Percentiles rank a stretch among this genome's conserved stretches.
Evolutionary conservation across 2,113 vertebrate species (phyloP).

Genomic region (Ceyx melanurus): DNA sequence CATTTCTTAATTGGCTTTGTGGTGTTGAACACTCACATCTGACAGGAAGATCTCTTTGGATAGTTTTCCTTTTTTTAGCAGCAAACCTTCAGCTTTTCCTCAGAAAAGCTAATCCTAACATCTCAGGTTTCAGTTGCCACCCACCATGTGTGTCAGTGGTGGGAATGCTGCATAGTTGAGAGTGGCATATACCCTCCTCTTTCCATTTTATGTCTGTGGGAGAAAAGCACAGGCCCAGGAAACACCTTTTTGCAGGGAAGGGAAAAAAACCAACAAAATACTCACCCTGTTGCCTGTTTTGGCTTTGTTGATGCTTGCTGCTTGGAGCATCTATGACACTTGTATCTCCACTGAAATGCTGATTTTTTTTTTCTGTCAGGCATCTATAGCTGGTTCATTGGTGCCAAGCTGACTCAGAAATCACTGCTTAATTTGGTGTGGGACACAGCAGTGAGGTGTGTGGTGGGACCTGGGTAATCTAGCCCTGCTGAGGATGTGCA

Average conservation of each 20-base stretch:
- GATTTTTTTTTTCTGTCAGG: neutral
- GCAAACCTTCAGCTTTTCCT: neutral
- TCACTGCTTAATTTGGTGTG: neutral
- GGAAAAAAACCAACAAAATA: neutral
- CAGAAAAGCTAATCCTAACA: neutral
- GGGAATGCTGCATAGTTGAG: neutral
- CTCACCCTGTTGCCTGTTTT: neutral
- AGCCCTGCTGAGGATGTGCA: rapidly evolving
- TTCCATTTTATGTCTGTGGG: neutral
- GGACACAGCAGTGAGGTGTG: rapidly evolving
- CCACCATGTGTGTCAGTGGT: rapidly evolving
- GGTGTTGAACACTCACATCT: neutral
- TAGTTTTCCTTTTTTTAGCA: neutral
- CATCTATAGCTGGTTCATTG: neutral
- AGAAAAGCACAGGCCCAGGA: neutral
- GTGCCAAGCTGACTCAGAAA: neutral
- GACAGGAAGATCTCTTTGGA: neutral
- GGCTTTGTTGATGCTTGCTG: neutral
- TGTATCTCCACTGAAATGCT: neutral
- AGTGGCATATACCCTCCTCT: neutral
- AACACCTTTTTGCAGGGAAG: neutral
- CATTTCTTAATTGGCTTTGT: neutral
- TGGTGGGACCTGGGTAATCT: rapidly evolving
- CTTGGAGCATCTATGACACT: neutral
- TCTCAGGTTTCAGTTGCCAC: neutral